These are phyloP conservation scores for Neoitamus cyanurus DNA, from an alignment of 2,888 invertebrate species.

Conservation along the genomic window DNA sequence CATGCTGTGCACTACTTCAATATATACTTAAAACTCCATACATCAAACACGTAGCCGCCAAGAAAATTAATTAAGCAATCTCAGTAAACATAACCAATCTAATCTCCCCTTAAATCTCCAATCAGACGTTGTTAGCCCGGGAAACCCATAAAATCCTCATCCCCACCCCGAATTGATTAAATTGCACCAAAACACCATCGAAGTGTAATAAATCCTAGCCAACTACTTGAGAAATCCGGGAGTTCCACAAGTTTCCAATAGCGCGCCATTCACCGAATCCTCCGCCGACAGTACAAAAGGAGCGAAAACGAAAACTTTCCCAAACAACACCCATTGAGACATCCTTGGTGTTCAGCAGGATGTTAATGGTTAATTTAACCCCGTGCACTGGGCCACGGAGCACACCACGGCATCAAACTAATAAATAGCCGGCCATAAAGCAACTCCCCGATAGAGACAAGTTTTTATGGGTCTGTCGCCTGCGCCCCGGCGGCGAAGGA, in stretches of 20 bases:
- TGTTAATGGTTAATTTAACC: slow-evolving; percentile 1
- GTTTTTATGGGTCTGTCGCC: neutral
- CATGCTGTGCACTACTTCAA: neutral
- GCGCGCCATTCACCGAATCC: neutral
- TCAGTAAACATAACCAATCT: neutral
- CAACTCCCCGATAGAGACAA: neutral
- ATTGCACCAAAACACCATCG: slow-evolving; percentile 1
- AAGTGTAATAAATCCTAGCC: neutral
- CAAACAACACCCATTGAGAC: neutral
- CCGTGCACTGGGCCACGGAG: neutral
- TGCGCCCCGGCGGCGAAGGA: neutral
- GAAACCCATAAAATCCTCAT: neutral
- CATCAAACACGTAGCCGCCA: neutral
- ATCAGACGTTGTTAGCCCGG: neutral
- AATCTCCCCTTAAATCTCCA: neutral
- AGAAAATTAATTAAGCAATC: neutral
- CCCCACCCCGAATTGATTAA: neutral
- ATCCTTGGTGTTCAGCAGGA: neutral
- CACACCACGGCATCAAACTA: neutral
- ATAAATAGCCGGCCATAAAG: neutral
- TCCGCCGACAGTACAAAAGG: neutral
- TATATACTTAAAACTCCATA: neutral
- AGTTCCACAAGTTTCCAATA: neutral
- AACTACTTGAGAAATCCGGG: neutral
- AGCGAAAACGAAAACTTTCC: neutral